A percentile compares a stretch with the other conserved stretches of the same genome.
phyloP scores from a whole-genome alignment of 92 coral and sea anemone species.

The Metridium senile region DNA sequence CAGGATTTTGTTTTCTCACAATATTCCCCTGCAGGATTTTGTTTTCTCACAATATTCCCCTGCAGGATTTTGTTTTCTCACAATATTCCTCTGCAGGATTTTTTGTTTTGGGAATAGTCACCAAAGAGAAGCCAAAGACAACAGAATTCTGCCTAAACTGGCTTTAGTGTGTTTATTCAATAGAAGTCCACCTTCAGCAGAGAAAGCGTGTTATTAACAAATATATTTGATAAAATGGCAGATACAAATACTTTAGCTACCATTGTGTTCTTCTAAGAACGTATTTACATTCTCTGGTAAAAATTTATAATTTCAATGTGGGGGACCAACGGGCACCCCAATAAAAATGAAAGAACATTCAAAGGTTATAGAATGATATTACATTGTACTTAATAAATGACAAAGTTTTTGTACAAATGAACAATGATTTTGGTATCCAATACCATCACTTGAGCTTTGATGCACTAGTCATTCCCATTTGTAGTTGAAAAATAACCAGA shows the following conservation, averaged over 20 bases:
- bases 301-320: constrained; percentile 5
- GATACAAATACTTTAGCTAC: constrained; percentile 4
- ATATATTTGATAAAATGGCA: constrained; percentile 21
- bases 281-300: constrained; percentile 18
- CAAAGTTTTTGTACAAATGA: constrained; percentile 4
- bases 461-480: no score
- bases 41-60: no score
- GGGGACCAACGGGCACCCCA: background rate
- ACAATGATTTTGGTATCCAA: background rate
- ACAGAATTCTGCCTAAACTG: no score
- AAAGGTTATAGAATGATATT: background rate
- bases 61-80: no score
- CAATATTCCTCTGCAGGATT: no score
- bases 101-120: no score
- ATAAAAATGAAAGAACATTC: constrained; percentile 9
- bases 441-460: no score
- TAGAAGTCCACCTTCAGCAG: constrained; percentile 3
- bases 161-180: constrained; percentile 1
- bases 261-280: constrained; percentile 9
- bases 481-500: no score
- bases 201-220: constrained; percentile 5
- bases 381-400: background rate
- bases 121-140: no score
- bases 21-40: no score
- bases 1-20: no score